These are phyloP conservation scores for Drosophila atripex DNA, from an alignment of 2,888 invertebrate species.

Conservation along the genomic window DNA sequence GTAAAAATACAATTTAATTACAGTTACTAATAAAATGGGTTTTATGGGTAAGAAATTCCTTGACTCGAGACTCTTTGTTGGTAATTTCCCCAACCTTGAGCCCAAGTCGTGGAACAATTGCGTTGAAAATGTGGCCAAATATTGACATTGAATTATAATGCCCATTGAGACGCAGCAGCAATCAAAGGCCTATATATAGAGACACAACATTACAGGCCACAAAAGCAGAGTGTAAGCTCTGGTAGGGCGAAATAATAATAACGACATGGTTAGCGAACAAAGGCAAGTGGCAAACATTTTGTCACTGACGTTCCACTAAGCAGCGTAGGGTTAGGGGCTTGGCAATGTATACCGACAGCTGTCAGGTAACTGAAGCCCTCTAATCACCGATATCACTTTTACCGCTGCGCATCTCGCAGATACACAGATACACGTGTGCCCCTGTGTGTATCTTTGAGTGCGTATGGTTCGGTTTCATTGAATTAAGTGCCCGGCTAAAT, in stretches of 20 bases:
- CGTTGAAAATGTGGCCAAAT: conserved; percentile 42
- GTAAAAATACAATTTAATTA: conserved; percentile 30
- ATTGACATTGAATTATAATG: conserved; percentile 74
- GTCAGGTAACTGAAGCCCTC: conserved; percentile 2
- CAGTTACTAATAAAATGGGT: not conserved
- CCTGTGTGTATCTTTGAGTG: conserved; percentile 21
- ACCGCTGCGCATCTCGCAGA: conserved; percentile 48
- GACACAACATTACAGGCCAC: conserved; percentile 13
- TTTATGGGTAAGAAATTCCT: conserved; percentile 3
- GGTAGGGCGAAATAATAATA: conserved; percentile 10
- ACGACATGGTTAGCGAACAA: conserved; percentile 27
- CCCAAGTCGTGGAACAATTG: conserved; percentile 25
- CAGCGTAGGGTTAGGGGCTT: conserved; percentile 24
- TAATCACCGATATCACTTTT: conserved; percentile 58
- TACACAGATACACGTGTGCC: conserved; percentile 20
- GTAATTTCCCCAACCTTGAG: conserved; percentile 6
- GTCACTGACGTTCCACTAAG: conserved; percentile 10
- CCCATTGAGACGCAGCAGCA: conserved; percentile 45
- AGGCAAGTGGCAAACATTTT: conserved; percentile 7
- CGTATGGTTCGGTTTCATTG: conserved; percentile 65
- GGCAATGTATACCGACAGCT: conserved; percentile 18
- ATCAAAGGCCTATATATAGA: conserved; percentile 46
- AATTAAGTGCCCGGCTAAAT: conserved; percentile 73
- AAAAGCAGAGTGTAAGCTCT: conserved; percentile 30
- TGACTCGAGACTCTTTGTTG: not conserved